Evolutionary conservation across 2,888 invertebrate genomes (phyloP).

Genomic region (Phymatocera aterrima): DNA sequence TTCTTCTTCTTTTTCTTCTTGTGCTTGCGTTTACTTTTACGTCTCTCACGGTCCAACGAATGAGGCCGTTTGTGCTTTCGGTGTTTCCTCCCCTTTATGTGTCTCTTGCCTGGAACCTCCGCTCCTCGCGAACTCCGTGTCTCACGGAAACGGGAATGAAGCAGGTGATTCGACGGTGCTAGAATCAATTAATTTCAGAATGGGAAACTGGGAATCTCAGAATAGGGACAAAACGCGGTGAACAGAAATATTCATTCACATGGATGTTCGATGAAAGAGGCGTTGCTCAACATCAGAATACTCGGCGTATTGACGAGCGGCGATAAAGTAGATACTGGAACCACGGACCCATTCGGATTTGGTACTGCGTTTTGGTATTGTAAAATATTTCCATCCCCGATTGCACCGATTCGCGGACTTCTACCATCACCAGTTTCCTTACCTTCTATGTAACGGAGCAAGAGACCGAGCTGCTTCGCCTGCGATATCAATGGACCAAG

Average conservation of each 20-base stretch:
- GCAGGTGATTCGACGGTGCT: not conserved
- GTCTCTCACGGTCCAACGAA: not conserved
- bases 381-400: slow-evolving; percentile 41
- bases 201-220: not conserved
- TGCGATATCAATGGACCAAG: slow-evolving; percentile 38
- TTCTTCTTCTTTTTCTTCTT: slow-evolving; percentile 25
- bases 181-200: not conserved
- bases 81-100: slow-evolving; percentile 27
- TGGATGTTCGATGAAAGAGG: slow-evolving; percentile 32
- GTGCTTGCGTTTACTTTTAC: slow-evolving; percentile 35
- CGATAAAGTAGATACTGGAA: not conserved
- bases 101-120: slow-evolving; percentile 9
- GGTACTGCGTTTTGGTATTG: slow-evolving; percentile 50
- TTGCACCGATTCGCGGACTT: not conserved
- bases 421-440: slow-evolving; percentile 49
- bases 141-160: not conserved
- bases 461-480: slow-evolving; percentile 57
- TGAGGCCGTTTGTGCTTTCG: not conserved
- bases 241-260: not conserved
- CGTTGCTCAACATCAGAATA: slow-evolving; percentile 42
- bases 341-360: not conserved
- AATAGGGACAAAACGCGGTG: not conserved
- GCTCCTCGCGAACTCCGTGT: slow-evolving; percentile 19
- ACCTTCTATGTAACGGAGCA: slow-evolving; percentile 58
- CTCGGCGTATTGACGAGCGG: slow-evolving; percentile 30